Conservation (phyloP, 2,888 invertebrate genomes). For the Macrosiphum euphorbiae region DNA sequence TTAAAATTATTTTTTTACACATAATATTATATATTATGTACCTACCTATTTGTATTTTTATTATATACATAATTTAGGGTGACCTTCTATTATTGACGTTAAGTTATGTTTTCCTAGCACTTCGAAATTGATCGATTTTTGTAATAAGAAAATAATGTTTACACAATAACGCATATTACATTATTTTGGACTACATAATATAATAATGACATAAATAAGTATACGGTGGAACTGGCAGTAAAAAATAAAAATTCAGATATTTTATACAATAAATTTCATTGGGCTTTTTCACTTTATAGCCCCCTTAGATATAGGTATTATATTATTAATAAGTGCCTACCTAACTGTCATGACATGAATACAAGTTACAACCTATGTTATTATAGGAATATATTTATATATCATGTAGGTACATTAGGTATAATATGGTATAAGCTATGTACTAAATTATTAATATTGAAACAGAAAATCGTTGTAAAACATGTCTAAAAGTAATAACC, state of each 20-base stretch:
- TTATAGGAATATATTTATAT: background rate
- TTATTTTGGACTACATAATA: background rate
- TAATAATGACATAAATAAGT: background rate
- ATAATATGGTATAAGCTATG: background rate
- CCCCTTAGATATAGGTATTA: background rate
- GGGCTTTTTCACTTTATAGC: background rate
- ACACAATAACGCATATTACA: background rate
- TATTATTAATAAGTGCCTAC: background rate
- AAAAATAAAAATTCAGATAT: background rate
- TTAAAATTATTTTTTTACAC: background rate
- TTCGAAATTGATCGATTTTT: background rate
- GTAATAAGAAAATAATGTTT: background rate
- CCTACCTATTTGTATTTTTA: background rate
- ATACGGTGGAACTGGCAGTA: background rate
- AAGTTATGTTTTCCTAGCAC: background rate
- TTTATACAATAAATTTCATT: background rate
- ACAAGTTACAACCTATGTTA: background rate
- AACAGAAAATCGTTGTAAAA: background rate
- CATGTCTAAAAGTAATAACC: background rate
- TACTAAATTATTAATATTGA: background rate
- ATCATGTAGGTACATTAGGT: background rate
- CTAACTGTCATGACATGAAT: background rate
- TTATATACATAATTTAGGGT: background rate
- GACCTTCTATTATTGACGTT: background rate
- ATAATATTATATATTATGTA: background rate